Evolutionary conservation across 1,140 invertebrate genomes (phyloP), one percentile per base, ranked within the genome.

Genomic region (Pemphigus obesinymphae): DNA sequence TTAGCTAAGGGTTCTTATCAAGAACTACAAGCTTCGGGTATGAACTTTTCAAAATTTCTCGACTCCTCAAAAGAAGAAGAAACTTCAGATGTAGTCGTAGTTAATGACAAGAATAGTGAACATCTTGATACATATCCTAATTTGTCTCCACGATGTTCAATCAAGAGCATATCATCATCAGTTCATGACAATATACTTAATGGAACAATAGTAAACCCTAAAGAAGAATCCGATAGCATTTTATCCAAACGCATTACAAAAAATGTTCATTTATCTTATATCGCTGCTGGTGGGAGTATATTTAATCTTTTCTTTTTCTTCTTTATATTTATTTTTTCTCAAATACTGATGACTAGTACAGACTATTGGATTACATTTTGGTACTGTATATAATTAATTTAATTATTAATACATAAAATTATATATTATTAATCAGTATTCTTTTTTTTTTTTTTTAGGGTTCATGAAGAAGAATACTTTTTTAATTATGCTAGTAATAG

Each of bases 331-430:
- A 75, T 93, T 5, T 26, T 91, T 1, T 90, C 93, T 0, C 93
- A 95, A 86, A 85, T 89, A 0, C 87, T 91, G 31, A 93, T 92
- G 13, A 92, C 93, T 20, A 88, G 89, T 17, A 90, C 92, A 84
- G 94, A 95, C 85, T 93, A 91, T 82, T 96, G 94, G 88, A 90
- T 95, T 0, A 91, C 93, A 2, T 88, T 89, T 82, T 95, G 94
- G 94, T 93, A 87, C n/a, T n/a, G n/a, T n/a, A n/a, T n/a, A n/a
- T n/a, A n/a, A n/a, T n/a, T n/a, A n/a, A n/a, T n/a, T n/a, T n/a
- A n/a, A n/a, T n/a, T n/a, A n/a, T n/a, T n/a, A n/a, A n/a, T n/a
- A n/a, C n/a, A n/a, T n/a, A n/a, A n/a, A n/a, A n/a, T n/a, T n/a
- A n/a, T n/a, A n/a, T n/a, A n/a, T n/a, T n/a, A n/a, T n/a, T n/a